Percentiles rank a stretch among this genome's conserved stretches.
Conservation (phyloP, 2,797 vertebrate species). For the Taeniopygia guttata region DNA sequence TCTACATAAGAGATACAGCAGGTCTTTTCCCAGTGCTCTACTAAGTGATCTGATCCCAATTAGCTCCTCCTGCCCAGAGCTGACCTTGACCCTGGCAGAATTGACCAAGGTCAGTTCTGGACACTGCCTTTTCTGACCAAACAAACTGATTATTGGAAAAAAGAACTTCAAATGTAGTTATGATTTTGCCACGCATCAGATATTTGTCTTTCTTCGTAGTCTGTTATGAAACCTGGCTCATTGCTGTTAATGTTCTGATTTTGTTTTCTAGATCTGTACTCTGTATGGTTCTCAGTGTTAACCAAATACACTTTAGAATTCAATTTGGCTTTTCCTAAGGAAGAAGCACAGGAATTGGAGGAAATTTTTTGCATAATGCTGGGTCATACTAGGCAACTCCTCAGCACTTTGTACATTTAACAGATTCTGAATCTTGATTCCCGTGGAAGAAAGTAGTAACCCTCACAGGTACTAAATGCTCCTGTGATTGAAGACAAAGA, state of each 20-base stretch:
- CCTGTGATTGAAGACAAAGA: conserved; percentile 2
- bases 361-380: not conserved
- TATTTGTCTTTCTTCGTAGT: not conserved
- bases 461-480: not conserved
- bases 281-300: not conserved
- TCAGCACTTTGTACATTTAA: not conserved
- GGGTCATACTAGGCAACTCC: not conserved
- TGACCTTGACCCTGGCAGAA: not conserved
- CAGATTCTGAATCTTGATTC: not conserved
- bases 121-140: not conserved
- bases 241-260: not conserved
- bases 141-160: not conserved
- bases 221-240: not conserved
- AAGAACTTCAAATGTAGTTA: not conserved
- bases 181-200: not conserved
- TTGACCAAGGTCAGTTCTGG: not conserved
- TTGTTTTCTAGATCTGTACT: not conserved
- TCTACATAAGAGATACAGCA: no score
- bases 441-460: not conserved
- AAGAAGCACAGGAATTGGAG: not conserved
- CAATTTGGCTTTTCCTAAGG: not conserved
- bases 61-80: not conserved
- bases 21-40: fast-evolving
- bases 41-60: not conserved
- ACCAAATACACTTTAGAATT: not conserved